Conservation (phyloP, 2,888 invertebrate species). For the Lepidonotus clava region DNA sequence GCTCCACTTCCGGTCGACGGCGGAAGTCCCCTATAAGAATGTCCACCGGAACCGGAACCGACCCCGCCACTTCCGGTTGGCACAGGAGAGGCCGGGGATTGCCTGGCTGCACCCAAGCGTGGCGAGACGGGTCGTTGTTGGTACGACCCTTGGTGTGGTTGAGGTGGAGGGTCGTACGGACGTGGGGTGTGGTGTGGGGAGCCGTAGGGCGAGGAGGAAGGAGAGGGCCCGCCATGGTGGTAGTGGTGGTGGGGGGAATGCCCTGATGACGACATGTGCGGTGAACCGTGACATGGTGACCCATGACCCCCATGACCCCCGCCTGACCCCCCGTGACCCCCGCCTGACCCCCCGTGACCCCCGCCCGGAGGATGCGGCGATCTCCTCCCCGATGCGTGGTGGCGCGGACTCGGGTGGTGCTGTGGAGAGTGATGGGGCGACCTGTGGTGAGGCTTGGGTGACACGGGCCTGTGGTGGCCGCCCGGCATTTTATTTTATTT, state of each 20-base stretch:
- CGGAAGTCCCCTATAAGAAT: too few species aligned
- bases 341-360: neutral
- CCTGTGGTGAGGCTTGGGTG: conserved; percentile 16
- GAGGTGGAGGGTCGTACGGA: neutral
- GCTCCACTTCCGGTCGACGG: too few species aligned
- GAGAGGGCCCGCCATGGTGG: neutral
- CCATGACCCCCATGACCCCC: neutral
- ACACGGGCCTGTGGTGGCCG: conserved; percentile 27
- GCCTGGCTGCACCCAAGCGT: neutral
- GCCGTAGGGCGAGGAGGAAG: neutral
- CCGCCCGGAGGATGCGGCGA: neutral
- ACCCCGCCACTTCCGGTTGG: neutral
- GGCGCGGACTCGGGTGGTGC: conserved; percentile 11
- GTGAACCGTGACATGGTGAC: neutral
- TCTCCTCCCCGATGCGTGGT: neutral
- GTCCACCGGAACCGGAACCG: neutral
- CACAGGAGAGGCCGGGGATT: too few species aligned
- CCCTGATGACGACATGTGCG: neutral
- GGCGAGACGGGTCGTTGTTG: conserved; percentile 8
- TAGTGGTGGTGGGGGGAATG: neutral
- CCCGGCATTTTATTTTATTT: conserved; percentile 20
- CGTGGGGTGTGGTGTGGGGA: neutral
- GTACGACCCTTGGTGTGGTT: neutral
- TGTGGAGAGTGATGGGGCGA: conserved; percentile 42
- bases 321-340: neutral